Conservation (phyloP, 2,888 invertebrate species). For the Deroplatys truncata region DNA sequence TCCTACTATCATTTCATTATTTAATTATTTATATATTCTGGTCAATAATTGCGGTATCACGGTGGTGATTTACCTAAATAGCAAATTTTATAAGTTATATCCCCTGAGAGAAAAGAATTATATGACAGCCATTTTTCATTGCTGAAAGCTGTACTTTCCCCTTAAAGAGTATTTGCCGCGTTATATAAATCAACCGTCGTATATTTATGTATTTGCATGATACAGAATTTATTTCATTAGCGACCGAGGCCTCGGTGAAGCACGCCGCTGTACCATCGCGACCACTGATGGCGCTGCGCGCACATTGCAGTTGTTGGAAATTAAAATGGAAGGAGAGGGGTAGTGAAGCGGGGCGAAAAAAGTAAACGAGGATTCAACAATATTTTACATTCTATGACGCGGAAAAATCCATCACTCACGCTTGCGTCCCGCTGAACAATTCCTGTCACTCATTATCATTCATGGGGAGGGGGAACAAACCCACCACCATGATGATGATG, state of each 20-base stretch:
- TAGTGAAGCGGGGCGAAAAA: neutral
- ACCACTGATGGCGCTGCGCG: neutral
- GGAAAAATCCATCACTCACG: slow-evolving; percentile 21
- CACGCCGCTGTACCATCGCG: neutral
- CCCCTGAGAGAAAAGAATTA: too few relatives aligned
- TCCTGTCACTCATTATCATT: slow-evolving; percentile 18
- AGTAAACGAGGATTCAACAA: slow-evolving; percentile 13
- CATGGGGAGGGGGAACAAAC: neutral
- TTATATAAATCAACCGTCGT: too few relatives aligned
- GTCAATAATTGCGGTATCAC: too few relatives aligned
- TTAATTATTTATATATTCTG: too few relatives aligned
- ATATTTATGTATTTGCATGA: too few relatives aligned
- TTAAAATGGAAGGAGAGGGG: neutral
- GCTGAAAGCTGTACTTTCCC: too few relatives aligned
- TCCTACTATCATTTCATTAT: too few relatives aligned
- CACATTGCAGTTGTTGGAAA: slow-evolving; percentile 1
- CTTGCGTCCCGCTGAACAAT: slow-evolving; percentile 10
- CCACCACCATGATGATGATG: neutral
- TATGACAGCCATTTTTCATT: too few relatives aligned
- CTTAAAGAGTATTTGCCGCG: too few relatives aligned
- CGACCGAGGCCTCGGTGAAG: neutral
- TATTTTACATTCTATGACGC: slow-evolving; percentile 22
- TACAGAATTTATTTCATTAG: too few relatives aligned
- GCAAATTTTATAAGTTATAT: too few relatives aligned
- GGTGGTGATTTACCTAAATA: too few relatives aligned